Evolutionary conservation across 1,140 invertebrate species (phyloP).

Genomic region (Myzus persicae): DNA sequence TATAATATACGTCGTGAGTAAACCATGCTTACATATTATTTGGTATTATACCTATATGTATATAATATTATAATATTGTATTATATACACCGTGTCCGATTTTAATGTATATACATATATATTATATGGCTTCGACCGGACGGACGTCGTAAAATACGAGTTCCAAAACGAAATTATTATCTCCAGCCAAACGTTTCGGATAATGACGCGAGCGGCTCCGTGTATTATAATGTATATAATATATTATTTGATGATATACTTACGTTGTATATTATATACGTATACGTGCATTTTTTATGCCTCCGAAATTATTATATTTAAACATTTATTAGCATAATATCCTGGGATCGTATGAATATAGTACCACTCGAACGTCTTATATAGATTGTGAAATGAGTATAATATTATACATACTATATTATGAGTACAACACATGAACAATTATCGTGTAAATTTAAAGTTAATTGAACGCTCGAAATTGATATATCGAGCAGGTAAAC

Average conservation of each 20-base stretch:
- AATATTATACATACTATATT: not conserved
- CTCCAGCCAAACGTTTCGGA: not conserved
- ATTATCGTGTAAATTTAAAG: conserved; percentile 11
- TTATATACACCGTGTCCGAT: not conserved
- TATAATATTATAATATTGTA: not conserved
- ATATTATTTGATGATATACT: conserved; percentile 7
- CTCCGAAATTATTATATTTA: conserved; percentile 2
- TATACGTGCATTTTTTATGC: not conserved
- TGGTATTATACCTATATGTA: not conserved
- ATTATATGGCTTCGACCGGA: not conserved
- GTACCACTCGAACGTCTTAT: not conserved
- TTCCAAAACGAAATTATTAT: conserved; percentile 18
- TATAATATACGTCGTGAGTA: not conserved
- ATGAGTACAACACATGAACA: not conserved
- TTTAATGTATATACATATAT: not conserved
- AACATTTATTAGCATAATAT: not conserved
- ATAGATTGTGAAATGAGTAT: not conserved
- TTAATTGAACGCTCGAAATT: conserved; percentile 16
- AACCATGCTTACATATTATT: no score
- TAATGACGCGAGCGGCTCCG: not conserved
- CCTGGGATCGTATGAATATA: not conserved
- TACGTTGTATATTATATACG: not conserved
- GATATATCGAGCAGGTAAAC: not conserved
- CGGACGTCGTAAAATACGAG: conserved; percentile 2
- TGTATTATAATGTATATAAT: not conserved